phyloP scores from a whole-genome alignment of 2,113 vertebrate species.

The Pachycephala philippinensis region DNA sequence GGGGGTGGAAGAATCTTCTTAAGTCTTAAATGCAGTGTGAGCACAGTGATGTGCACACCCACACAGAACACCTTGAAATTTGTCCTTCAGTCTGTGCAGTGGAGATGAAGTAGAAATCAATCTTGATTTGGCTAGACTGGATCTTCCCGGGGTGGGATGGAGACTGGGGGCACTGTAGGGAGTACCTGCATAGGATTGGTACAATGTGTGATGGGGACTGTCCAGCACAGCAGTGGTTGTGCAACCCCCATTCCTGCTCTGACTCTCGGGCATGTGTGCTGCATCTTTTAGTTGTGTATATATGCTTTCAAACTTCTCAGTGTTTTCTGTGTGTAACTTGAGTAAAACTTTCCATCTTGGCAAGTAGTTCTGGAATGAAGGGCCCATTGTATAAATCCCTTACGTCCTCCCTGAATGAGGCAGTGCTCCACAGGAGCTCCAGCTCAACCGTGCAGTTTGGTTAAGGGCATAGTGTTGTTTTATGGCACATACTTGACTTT shows the following conservation, averaged over 20 bases:
- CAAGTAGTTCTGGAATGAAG: not conserved
- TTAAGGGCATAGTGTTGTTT: not conserved
- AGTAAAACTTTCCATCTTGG: not conserved
- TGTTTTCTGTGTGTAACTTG: not conserved
- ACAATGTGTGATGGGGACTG: rapidly evolving
- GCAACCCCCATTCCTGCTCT: not conserved
- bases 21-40: not conserved
- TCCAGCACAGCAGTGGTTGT: not conserved
- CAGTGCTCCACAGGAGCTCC: not conserved
- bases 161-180: not conserved
- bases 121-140: not conserved
- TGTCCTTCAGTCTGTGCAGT: not conserved
- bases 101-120: not conserved
- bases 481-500: not conserved
- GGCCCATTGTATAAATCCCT: not conserved
- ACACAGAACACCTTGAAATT: not conserved
- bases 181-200: not conserved
- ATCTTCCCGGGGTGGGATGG: not conserved
- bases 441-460: not conserved
- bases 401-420: not conserved
- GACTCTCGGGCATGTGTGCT: not conserved
- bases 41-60: not conserved
- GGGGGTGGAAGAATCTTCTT: not conserved
- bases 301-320: not conserved
- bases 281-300: not conserved